phyloP scores from a whole-genome alignment of 1,140 invertebrate species.

The Episyrphus balteatus region DNA sequence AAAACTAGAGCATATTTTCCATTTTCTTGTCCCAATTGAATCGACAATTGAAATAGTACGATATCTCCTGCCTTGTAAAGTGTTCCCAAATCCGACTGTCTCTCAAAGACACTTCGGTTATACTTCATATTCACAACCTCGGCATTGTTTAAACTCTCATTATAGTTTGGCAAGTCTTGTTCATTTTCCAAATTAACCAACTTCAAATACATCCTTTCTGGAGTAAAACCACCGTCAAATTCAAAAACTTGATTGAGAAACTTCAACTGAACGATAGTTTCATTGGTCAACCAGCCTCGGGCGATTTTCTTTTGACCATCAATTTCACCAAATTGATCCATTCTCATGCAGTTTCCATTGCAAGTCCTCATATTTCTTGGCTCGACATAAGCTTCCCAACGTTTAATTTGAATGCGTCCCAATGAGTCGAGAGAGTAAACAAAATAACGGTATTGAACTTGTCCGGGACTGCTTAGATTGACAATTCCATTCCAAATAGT shows the following conservation, averaged over 20 bases:
- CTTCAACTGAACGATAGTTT: conserved; percentile 68
- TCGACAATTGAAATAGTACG: conserved; percentile 39
- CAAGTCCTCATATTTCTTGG: conserved; percentile 39
- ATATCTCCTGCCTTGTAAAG: conserved; percentile 25
- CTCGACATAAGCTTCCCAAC: conserved; percentile 63
- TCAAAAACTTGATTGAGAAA: conserved; percentile 42
- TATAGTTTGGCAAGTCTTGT: conserved; percentile 13
- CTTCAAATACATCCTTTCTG: conserved; percentile 27
- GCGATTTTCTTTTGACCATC: conserved; percentile 49
- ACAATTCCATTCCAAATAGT: conserved; percentile 37
- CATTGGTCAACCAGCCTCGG: conserved; percentile 68
- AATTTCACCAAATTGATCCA: conserved; percentile 37
- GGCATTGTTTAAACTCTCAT: conserved; percentile 21
- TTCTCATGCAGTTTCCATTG: conserved; percentile 5
- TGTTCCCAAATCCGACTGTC: conserved; percentile 20
- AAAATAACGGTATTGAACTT: conserved; percentile 60
- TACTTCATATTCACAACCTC: conserved; percentile 27
- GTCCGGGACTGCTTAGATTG: conserved; percentile 42
- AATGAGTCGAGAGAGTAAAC: conserved; percentile 39
- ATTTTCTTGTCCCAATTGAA: conserved; percentile 35
- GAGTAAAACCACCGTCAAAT: conserved; percentile 32
- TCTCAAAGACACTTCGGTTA: conserved; percentile 20
- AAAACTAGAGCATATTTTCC: conserved; percentile 22
- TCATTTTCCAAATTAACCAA: conserved; percentile 15
- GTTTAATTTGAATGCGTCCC: conserved; percentile 43